A percentile compares a stretch with the other conserved stretches of the same genome.
phyloP scores from a whole-genome alignment of 2,888 invertebrate genomes.

The Ormyrus nitidulus region DNA sequence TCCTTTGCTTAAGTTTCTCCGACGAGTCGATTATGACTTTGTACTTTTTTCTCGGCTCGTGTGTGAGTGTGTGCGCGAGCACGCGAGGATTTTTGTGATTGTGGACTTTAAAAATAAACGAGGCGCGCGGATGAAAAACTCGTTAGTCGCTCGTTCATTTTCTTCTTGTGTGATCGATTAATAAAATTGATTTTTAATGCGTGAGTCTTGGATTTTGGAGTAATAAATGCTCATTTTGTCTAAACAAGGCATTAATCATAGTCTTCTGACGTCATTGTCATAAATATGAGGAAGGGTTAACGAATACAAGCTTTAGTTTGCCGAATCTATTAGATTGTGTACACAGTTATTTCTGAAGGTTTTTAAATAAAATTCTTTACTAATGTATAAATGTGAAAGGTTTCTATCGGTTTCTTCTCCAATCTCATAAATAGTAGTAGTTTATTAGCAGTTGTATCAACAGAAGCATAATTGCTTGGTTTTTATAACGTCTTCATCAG shows the following conservation, averaged over 20 bases:
- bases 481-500: too few species aligned
- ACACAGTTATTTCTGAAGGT: too few species aligned
- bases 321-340: too few species aligned
- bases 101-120: background rate
- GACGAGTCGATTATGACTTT: conserved; percentile 25
- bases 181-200: conserved; percentile 12
- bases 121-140: background rate
- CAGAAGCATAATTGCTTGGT: too few species aligned
- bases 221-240: conserved; percentile 4
- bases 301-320: too few species aligned
- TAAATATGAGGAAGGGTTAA: background rate
- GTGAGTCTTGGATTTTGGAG: conserved; percentile 5
- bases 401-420: too few species aligned
- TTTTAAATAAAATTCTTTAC: too few species aligned
- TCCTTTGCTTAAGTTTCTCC: conserved; percentile 3
- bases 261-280: background rate
- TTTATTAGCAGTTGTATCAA: too few species aligned
- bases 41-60: conserved; percentile 1
- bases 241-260: background rate
- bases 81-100: conserved; percentile 6
- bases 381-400: too few species aligned
- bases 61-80: background rate
- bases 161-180: background rate
- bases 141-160: conserved; percentile 4
- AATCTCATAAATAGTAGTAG: too few species aligned